Base-by-base conservation (phyloP, 2,888 invertebrate genomes). In the Hypselothyrea guttata region DNA sequence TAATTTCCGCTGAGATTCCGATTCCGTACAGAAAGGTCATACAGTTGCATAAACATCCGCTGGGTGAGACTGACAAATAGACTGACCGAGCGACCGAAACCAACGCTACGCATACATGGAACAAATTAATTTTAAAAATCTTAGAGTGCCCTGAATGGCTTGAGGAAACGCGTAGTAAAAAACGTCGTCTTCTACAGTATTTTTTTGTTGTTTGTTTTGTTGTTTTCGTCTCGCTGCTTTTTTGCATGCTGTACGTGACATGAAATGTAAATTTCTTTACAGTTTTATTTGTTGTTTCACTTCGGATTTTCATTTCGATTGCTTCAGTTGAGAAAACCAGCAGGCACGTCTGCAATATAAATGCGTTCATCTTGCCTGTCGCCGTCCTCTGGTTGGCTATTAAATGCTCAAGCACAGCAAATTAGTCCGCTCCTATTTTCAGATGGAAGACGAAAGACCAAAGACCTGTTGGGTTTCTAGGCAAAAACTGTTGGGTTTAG, bases 341-440 rank as follows among this genome's bases (percentile, higher is more conserved):
- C 51, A 22, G 63, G 49, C 81, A 77, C 81, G 81, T 77, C 61
- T 77, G 63, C 60, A 63, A 46, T 66, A 59, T 66, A 65, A n/a
- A 67, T 67, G 65, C 38, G 31, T 52, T 42, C 40, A 41, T 58
- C 51, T 31, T 34, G 27, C 8, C 42, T 28, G 22, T 49, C 11
- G 34, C 42, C 18, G 22, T 49, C 11, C 30, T 37, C 40, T 31
- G 44, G 27, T 31, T 33, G 34, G 18, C 38, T 54, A 52, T 38
- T 54, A 37, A 52, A 35, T 45, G 28, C 41, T 22, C 4, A 9
- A 7, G 9, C n/a, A 1, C 9, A 7, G 9, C 9, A 9, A 16
- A 11, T 9, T 9, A 1, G 1, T 4, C 15, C 35, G 0, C 35
- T 35, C 16, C 16, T 16, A 4, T 37, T 1, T 3, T 0, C 5